Percentiles rank a stretch among this genome's conserved stretches.
Conservation (phyloP, 2,888 invertebrate species). For the Leuctra nigra region DNA sequence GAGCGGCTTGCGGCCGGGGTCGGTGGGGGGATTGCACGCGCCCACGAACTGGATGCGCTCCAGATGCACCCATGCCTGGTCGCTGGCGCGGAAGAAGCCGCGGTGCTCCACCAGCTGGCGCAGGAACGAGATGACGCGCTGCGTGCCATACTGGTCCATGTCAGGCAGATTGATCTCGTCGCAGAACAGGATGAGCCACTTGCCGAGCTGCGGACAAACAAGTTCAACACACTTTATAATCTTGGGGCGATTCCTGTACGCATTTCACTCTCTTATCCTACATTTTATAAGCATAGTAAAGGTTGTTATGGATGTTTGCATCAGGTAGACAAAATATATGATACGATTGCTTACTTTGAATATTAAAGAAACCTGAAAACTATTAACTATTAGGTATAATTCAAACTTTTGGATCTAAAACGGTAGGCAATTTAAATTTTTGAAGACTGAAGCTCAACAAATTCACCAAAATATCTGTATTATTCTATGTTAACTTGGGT, state of each 20-base stretch:
- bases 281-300: no score
- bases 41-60: slow-evolving; percentile 99
- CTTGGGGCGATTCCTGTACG: slow-evolving; percentile 19
- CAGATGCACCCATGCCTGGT: slow-evolving; percentile 94
- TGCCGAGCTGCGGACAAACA: slow-evolving; percentile 64
- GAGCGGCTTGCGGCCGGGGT: slow-evolving; percentile 95
- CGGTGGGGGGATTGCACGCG: slow-evolving; percentile 99
- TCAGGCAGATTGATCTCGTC: slow-evolving; percentile 99
- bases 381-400: no score
- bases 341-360: no score
- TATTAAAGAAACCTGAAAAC: no score
- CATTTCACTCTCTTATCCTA: no score
- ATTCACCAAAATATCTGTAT: no score
- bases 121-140: slow-evolving; percentile 98
- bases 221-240: background rate
- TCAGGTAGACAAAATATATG: no score
- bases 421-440: no score
- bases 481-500: no score
- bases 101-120: slow-evolving; percentile 95
- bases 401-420: no score
- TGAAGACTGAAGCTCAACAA: no score
- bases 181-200: slow-evolving; percentile 98
- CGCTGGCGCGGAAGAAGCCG: slow-evolving; percentile 82
- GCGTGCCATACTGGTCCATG: slow-evolving; percentile 96
- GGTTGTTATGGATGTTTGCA: no score